Base-by-base conservation (phyloP, 1,140 invertebrate species). In the Maconellicoccus hirsutus region DNA sequence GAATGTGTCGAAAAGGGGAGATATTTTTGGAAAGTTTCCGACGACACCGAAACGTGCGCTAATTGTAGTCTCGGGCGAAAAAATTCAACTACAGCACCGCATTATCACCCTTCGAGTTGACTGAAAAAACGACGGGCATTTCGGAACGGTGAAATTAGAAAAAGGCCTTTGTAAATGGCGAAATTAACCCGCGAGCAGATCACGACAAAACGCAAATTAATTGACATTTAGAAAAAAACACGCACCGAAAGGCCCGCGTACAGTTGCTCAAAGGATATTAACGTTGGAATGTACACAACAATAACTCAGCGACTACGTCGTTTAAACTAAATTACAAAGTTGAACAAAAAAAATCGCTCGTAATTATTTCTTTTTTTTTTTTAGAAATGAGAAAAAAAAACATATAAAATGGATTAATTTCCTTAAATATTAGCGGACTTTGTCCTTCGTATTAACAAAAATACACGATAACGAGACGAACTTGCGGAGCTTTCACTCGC, bases 231-330 rank as follows among this genome's bases (percentile, higher is more conserved):
- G 42, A 33, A 3, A 33, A 3, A 33, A 3, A 12, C 29, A 33
- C 29, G 29, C 29, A 19, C 42, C 42, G 42, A 4, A 52, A 52
- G 12, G 42, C 16, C 42, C 12, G 42, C n/a, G 6, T 33, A 6
- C 42, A 52, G 42, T 52, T 16, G 16, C 12, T 14, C 42, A 16
- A 52, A 52, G 29, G 29, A 33, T 33, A 33, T 33, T 52, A 8
- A 3, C 42, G 42, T 52, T 52, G 42, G 42, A 52, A 52, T 52
- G 42, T 52, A 52, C 42, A 19, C 42, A 19, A 52, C n/a, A 52
- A 52, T 52, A 52, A 33, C n/a, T 52, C 42, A 52, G 42, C 42
- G 42, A 52, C 42, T 52, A 52, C 42, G 42, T 52, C 42, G 42
- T 52, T 16, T 52, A 52, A 52, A 8, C 12, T 52, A 52, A 52